phyloP scores from a whole-genome alignment of 2,888 invertebrate genomes.

The Drosophila helvetica region DNA sequence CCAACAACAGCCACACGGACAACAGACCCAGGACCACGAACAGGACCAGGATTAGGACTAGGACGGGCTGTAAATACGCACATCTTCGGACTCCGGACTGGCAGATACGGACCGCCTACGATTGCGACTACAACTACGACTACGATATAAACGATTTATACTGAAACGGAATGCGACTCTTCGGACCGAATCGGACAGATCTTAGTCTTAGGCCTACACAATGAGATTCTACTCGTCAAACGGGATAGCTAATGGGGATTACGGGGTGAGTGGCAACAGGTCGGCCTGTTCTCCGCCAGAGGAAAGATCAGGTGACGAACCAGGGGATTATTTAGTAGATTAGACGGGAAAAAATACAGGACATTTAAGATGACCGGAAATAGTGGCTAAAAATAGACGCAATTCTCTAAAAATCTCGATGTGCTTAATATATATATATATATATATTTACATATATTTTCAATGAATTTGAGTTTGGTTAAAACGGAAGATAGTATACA shows the following conservation, averaged over 20 bases:
- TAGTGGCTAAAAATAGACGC: neutral
- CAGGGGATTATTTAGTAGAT: constrained; percentile 9
- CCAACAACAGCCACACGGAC: constrained; percentile 17
- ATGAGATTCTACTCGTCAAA: constrained; percentile 49
- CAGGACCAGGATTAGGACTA: neutral
- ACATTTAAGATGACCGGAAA: constrained; percentile 54
- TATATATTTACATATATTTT: constrained; percentile 9
- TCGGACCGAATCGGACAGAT: constrained; percentile 19
- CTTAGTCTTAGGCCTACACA: constrained; percentile 49
- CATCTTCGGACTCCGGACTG: constrained; percentile 47
- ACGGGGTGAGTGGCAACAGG: neutral
- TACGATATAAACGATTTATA: neutral
- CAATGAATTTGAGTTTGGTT: constrained; percentile 38
- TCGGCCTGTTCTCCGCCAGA: constrained; percentile 3
- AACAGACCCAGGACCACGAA: constrained; percentile 28
- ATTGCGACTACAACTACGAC: neutral
- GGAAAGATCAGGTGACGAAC: constrained; percentile 8
- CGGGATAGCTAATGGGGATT: constrained; percentile 2
- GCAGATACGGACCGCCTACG: constrained; percentile 25
- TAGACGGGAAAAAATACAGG: constrained; percentile 25
- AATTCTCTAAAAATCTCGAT: constrained; percentile 1
- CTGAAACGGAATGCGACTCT: neutral
- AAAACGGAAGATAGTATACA: constrained; percentile 50
- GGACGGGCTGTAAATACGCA: constrained; percentile 75
- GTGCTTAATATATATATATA: constrained; percentile 25